Percentiles rank a stretch among this genome's conserved stretches.
phyloP scores from a whole-genome alignment of 2,797 vertebrate genomes.

The Austrolebias charrua region DNA sequence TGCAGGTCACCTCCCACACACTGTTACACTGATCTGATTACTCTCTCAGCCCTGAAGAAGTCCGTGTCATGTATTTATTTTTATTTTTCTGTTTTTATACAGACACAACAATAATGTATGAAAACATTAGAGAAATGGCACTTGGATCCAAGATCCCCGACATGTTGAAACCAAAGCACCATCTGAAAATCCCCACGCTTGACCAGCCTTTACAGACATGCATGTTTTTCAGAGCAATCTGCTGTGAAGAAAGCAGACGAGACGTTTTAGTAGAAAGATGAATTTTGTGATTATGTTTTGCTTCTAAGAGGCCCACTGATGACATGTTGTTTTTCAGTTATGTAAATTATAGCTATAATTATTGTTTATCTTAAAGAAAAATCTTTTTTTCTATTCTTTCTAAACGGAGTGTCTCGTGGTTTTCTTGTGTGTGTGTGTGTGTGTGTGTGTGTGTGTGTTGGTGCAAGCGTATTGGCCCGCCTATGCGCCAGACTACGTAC shows the following conservation, averaged over 20 bases:
- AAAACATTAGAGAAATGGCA: constrained; percentile 10
- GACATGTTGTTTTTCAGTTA: constrained; percentile 52
- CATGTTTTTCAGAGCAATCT: constrained; percentile 45
- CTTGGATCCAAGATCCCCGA: constrained; percentile 23
- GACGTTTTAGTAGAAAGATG: not conserved
- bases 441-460: not conserved
- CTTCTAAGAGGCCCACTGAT: constrained; percentile 1
- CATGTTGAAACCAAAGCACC: constrained; percentile 65
- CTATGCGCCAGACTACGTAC: no score
- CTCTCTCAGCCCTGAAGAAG: constrained; percentile 43
- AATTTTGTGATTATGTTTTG: not conserved
- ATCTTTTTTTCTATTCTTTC: constrained; percentile 63
- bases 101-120: constrained; percentile 15
- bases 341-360: constrained; percentile 45
- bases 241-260: constrained; percentile 5
- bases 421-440: not conserved
- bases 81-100: constrained; percentile 16
- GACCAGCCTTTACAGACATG: constrained; percentile 45
- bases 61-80: constrained; percentile 3
- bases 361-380: constrained; percentile 34
- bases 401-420: constrained; percentile 39
- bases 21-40: not conserved
- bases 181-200: constrained; percentile 49
- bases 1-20: constrained; percentile 61
- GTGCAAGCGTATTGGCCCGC: no score